Conservation (phyloP, 1,140 invertebrate genomes). For the Neodiprion pinetum region DNA sequence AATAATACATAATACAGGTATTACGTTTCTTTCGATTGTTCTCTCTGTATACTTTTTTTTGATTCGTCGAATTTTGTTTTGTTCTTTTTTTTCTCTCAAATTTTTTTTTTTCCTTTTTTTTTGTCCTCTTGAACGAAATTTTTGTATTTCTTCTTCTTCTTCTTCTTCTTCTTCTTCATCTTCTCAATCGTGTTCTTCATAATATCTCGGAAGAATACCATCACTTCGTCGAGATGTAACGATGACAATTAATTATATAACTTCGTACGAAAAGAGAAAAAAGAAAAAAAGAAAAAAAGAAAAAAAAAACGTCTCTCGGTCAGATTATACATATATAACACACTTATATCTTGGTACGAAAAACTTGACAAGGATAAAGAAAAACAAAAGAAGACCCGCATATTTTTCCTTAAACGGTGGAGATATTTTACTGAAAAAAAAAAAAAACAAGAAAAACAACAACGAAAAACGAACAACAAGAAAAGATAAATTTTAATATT, state of each 20-base stretch:
- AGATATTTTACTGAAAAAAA: background rate
- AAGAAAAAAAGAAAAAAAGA: no score
- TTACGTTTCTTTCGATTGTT: background rate
- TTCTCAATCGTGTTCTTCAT: conserved; percentile 3
- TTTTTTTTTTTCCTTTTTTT: conserved; percentile 18
- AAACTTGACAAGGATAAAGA: background rate
- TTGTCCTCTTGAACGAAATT: conserved; percentile 23
- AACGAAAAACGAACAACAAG: background rate
- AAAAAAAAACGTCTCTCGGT: no score
- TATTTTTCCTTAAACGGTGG: background rate
- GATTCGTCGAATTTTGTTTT: conserved; percentile 54
- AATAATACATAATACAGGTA: conserved; percentile 1
- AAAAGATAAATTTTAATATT: conserved; percentile 39
- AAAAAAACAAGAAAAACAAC: background rate
- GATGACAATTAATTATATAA: conserved; percentile 21
- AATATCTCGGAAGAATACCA: background rate
- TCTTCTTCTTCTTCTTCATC: conserved; percentile 1
- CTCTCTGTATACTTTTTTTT: conserved; percentile 63
- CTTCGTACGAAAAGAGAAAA: no score
- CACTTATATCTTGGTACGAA: background rate
- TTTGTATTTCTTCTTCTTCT: conserved; percentile 29
- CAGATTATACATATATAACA: conserved; percentile 17
- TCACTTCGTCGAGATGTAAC: conserved; percentile 13
- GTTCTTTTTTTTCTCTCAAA: conserved; percentile 29
- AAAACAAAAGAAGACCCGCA: background rate